phyloP scores from a whole-genome alignment of 2,797 vertebrate species.

The Acropternis orthonyx region DNA sequence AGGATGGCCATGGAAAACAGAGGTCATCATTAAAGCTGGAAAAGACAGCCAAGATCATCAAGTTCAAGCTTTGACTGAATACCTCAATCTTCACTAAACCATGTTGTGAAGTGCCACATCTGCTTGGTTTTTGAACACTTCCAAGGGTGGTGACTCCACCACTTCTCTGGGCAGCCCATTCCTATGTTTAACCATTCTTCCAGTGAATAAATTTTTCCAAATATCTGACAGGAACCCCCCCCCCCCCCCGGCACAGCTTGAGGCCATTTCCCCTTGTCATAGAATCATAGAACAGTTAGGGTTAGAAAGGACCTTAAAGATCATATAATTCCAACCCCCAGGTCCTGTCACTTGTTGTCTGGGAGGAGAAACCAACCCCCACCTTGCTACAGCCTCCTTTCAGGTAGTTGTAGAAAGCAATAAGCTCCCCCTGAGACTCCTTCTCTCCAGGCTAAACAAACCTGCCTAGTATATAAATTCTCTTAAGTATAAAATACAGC shows the following conservation, averaged over 20 bases:
- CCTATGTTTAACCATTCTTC: neutral
- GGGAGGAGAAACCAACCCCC: neutral
- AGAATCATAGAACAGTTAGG: neutral
- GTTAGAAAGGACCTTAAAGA: neutral
- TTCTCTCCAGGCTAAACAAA: neutral
- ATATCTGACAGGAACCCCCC: neutral
- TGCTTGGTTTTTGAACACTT: too few relatives aligned
- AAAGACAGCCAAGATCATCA: neutral
- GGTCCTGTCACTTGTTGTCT: neutral
- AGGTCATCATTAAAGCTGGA: neutral
- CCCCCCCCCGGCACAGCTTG: too few relatives aligned
- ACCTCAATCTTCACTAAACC: rapidly evolving
- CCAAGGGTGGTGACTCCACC: neutral
- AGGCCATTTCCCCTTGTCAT: neutral
- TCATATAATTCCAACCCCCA: neutral
- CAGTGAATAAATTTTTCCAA: neutral
- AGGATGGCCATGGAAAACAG: neutral
- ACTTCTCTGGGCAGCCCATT: neutral
- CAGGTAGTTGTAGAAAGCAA: neutral
- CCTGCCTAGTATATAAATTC: neutral
- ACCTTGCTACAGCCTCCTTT: neutral
- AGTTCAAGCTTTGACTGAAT: neutral
- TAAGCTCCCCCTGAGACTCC: neutral
- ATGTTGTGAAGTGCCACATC: neutral
- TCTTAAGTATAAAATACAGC: neutral